phyloP scores from a whole-genome alignment of 2,113 vertebrate genomes.

The Bubo scandiacus region DNA sequence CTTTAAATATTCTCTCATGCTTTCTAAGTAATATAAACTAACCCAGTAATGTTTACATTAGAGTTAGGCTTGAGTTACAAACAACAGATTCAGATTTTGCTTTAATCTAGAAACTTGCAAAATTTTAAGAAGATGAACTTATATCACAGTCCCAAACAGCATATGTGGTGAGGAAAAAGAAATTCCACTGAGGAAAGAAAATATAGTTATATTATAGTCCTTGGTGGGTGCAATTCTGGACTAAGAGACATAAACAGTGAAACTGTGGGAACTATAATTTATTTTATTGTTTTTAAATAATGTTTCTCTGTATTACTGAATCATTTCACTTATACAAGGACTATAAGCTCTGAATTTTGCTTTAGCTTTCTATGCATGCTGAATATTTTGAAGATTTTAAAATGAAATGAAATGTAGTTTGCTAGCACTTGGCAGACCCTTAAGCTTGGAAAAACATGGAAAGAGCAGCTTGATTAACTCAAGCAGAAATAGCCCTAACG shows the following conservation, averaged over 20 bases:
- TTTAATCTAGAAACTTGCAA: neutral
- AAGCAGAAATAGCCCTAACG: neutral
- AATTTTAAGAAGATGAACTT: neutral
- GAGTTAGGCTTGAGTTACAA: neutral
- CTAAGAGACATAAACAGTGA: neutral
- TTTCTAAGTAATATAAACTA: neutral
- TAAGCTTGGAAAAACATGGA: neutral
- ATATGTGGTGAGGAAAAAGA: neutral
- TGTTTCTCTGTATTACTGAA: neutral
- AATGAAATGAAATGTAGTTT: neutral
- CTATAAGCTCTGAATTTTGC: neutral
- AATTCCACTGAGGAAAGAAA: neutral
- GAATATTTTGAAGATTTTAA: neutral
- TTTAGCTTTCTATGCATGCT: neutral
- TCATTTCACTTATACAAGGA: neutral
- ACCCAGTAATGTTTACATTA: neutral
- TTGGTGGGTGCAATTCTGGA: neutral
- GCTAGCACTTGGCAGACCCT: neutral
- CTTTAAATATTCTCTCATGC: neutral
- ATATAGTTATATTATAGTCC: neutral
- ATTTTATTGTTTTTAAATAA: neutral
- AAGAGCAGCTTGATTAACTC: neutral
- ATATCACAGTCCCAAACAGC: neutral
- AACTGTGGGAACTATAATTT: neutral
- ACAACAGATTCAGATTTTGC: neutral